Conservation (phyloP, 2,888 invertebrate genomes). For the Monoplex corrugatus region DNA sequence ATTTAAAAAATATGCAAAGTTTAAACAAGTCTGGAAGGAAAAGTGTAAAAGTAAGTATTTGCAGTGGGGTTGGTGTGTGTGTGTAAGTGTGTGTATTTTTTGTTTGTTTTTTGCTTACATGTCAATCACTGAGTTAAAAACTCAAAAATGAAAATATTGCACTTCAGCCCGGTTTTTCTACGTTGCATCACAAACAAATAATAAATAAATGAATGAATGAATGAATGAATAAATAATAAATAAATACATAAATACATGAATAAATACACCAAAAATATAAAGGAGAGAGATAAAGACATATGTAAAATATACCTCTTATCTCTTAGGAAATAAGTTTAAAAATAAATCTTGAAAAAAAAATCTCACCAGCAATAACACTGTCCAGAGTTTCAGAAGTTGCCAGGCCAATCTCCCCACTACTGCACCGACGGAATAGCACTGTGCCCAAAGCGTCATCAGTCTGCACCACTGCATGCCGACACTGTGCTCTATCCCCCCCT, state of each 20-base stretch:
- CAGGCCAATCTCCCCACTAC: neutral
- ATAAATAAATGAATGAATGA: neutral
- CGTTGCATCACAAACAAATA: no score
- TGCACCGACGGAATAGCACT: neutral
- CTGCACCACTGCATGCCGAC: neutral
- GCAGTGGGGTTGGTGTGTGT: no score
- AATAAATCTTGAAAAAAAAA: no score
- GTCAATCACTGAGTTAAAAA: no score
- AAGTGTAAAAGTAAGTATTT: no score
- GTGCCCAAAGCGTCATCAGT: neutral
- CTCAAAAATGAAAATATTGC: no score
- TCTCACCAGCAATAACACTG: neutral
- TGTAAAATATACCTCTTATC: neutral
- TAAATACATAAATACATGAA: neutral
- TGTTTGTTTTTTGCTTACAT: no score
- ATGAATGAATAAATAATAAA: neutral
- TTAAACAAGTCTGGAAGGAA: no score
- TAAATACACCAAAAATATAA: neutral
- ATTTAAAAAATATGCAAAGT: no score
- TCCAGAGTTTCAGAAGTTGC: neutral
- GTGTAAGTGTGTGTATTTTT: no score
- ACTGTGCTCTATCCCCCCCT: neutral
- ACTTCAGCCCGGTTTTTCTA: no score
- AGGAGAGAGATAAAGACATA: neutral
- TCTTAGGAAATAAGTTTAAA: no score